These are phyloP conservation scores for Chloropsis cyanopogon DNA, from an alignment of 2,113 vertebrate species.

Conservation along the genomic window DNA sequence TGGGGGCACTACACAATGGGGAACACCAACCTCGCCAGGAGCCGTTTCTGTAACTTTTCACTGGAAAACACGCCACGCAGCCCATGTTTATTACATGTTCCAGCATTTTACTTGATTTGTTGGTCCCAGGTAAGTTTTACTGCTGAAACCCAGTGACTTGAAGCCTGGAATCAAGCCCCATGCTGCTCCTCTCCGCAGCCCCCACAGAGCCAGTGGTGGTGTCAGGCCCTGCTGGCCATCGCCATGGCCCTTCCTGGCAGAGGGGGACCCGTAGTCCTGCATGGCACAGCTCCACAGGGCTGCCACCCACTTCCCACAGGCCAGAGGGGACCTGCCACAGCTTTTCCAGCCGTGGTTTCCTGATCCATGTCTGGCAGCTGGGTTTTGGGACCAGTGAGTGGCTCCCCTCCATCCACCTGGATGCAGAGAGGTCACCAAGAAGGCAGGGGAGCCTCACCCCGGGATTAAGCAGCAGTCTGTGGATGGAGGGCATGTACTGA, in stretches of 20 bases:
- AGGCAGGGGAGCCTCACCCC: background rate
- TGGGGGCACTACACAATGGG: constrained; percentile 58
- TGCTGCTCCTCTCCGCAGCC: accelerated
- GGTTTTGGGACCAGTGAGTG: accelerated
- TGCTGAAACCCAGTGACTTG: background rate
- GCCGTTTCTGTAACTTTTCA: constrained; percentile 47
- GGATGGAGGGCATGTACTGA: accelerated
- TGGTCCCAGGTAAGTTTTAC: constrained; percentile 59
- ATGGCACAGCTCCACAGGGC: accelerated
- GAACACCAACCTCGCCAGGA: constrained; percentile 65
- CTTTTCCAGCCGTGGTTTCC: accelerated
- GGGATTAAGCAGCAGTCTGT: accelerated
- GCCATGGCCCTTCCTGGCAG: accelerated
- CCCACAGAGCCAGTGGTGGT: accelerated
- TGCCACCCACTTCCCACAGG: accelerated
- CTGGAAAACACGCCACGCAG: background rate
- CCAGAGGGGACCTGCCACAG: background rate
- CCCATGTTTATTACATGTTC: constrained; percentile 58
- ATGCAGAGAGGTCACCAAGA: accelerated
- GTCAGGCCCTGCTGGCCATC: background rate
- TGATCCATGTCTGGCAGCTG: accelerated
- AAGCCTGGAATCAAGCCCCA: background rate
- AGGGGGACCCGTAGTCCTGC: accelerated
- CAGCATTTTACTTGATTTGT: constrained; percentile 47
- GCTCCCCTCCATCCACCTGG: background rate